Evolutionary conservation across 2,888 invertebrate species (phyloP), one percentile per base, ranked within the genome.

Genomic region (Ormyrus labotus): DNA sequence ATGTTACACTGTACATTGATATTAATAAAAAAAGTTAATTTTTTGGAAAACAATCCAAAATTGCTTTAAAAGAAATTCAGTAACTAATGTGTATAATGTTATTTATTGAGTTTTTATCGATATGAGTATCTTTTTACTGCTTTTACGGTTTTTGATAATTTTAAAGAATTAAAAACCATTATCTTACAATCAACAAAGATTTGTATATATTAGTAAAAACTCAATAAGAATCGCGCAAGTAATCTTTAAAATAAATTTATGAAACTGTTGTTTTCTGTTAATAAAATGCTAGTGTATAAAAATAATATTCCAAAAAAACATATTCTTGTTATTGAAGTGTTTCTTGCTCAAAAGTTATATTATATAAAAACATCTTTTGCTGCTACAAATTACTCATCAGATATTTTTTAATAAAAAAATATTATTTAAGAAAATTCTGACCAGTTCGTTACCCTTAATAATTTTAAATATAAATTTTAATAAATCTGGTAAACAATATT

Each of bases 161-260:
- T 19, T 2, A 19, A 19, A 19, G 2, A 19, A 19, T 19, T 50
- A 61, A 50, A 70, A 60, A 50, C 6, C 7, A 3, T 48, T 57
- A 10, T 50, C 11, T 10, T 13, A 45, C 19, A 48, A 65, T 47
- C 58, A 60, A 34, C 1, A 65, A 34, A 5, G 11, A 45, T 57
- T 64, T 50, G 48, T 6, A 68, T 51, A 0, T 51, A 61, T 76
- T 48, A 19, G 13, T 76, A 69, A 69, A n/a, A 76, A 63, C 55
- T 69, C 69, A 60, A 55, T 55, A 63, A 77, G 45, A 51, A 78
- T 72, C 47, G 63, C 68, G 67, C 72, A 72, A 72, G 6, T 78
- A 78, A 60, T 67, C 68, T n/a, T 67, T 72, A 67, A 78, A 55
- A 69, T 13, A 67, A 61, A 65, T 47, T 13, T 78, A 78, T 72